Conservation (phyloP, 2,113 vertebrate genomes). For the Nesogale talazaci region DNA sequence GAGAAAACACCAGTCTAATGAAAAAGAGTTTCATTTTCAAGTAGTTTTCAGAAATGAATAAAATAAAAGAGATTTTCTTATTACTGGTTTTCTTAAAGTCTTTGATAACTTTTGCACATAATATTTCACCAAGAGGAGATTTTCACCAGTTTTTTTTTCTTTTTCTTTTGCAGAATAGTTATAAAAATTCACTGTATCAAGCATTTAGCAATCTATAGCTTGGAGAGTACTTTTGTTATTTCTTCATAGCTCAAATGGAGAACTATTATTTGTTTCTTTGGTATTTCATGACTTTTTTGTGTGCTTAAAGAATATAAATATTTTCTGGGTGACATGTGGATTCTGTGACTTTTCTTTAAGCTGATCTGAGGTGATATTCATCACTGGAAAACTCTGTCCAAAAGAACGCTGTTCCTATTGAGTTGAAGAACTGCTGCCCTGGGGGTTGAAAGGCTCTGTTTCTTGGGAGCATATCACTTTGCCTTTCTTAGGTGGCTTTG, state of each 20-base stretch:
- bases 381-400: not conserved
- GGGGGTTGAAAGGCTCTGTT: not conserved
- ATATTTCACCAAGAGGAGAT: not conserved
- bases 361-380: not conserved
- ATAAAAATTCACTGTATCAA: not conserved
- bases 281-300: not conserved
- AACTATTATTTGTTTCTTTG: not conserved
- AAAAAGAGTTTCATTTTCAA: not conserved
- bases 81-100: not conserved
- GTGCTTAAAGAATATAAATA: not conserved
- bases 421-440: not conserved
- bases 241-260: not conserved
- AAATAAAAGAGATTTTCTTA: constrained; percentile 21
- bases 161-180: constrained; percentile 1
- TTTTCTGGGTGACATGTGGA: constrained; percentile 16
- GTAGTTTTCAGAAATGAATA: constrained; percentile 35
- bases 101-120: constrained; percentile 11
- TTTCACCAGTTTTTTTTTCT: not conserved
- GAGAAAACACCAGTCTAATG: not conserved
- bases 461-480: not conserved
- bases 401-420: not conserved
- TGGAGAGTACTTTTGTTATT: not conserved
- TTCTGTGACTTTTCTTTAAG: not conserved
- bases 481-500: not conserved
- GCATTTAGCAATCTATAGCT: not conserved